A percentile compares a stretch with the other conserved stretches of the same genome.
phyloP scores from a whole-genome alignment of 1,140 invertebrate species.

The Drosophila truncata region DNA sequence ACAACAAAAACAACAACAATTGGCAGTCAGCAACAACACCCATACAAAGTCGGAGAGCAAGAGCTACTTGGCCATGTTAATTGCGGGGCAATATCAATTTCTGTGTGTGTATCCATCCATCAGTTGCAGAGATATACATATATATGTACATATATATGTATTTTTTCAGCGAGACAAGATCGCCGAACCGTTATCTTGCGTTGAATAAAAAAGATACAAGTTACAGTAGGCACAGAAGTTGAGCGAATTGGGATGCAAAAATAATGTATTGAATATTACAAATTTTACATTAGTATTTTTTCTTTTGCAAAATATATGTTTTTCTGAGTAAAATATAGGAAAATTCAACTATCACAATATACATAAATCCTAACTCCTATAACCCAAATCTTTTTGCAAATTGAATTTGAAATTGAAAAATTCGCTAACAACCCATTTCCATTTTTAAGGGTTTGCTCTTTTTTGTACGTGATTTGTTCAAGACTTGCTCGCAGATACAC shows the following conservation, averaged over 20 bases:
- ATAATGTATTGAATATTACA: too few species aligned
- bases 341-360: neutral
- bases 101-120: conserved; percentile 55
- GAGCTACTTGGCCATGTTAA: conserved; percentile 53
- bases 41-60: conserved; percentile 26
- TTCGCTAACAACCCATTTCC: neutral
- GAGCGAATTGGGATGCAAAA: neutral
- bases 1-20: conserved; percentile 12
- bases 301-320: too few species aligned
- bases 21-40: neutral
- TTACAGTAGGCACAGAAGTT: neutral
- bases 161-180: conserved; percentile 42
- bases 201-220: conserved; percentile 4
- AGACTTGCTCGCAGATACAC: conserved; percentile 43
- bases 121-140: conserved; percentile 52
- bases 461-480: conserved; percentile 62
- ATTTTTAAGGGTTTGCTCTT: neutral
- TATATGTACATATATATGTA: neutral
- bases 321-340: neutral
- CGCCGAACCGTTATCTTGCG: conserved; percentile 35
- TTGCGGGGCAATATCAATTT: conserved; percentile 61
- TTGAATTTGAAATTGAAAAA: too few species aligned
- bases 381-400: too few species aligned
- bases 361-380: neutral
- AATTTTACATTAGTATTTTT: neutral